These are phyloP conservation scores for Emydocephalus ijimae DNA, from an alignment of 2,113 vertebrate genomes.

Conservation along the genomic window DNA sequence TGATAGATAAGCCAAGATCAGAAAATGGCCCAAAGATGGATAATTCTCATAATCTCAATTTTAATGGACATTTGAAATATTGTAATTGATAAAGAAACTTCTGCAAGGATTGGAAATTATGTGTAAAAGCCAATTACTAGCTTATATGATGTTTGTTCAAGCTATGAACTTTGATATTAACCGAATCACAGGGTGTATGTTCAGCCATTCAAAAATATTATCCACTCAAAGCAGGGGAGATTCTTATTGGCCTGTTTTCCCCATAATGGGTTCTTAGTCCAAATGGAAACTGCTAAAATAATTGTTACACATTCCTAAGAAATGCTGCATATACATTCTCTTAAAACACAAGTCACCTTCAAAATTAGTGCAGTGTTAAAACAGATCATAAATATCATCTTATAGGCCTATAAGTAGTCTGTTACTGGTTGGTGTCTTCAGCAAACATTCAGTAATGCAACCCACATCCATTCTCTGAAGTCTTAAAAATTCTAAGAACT, in stretches of 20 bases:
- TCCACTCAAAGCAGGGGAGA: no score
- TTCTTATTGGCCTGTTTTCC: background rate
- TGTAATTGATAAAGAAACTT: background rate
- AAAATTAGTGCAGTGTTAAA: background rate
- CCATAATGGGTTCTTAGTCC: background rate
- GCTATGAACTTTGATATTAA: background rate
- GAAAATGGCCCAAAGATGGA: background rate
- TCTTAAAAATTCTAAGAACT: background rate
- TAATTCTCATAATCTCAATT: background rate
- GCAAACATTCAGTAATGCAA: background rate
- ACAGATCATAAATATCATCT: background rate
- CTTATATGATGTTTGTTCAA: background rate
- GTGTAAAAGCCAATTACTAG: background rate
- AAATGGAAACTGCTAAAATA: background rate
- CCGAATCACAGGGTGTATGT: background rate
- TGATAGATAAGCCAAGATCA: background rate
- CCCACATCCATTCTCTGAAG: background rate
- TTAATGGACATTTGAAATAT: background rate
- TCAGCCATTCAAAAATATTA: background rate
- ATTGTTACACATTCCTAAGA: background rate
- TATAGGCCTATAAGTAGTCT: background rate
- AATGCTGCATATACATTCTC: background rate
- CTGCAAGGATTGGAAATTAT: background rate
- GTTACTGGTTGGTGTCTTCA: background rate
- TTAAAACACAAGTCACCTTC: background rate